Base-by-base conservation (phyloP, 2,113 vertebrate genomes). In the Cnemophilus loriae region DNA sequence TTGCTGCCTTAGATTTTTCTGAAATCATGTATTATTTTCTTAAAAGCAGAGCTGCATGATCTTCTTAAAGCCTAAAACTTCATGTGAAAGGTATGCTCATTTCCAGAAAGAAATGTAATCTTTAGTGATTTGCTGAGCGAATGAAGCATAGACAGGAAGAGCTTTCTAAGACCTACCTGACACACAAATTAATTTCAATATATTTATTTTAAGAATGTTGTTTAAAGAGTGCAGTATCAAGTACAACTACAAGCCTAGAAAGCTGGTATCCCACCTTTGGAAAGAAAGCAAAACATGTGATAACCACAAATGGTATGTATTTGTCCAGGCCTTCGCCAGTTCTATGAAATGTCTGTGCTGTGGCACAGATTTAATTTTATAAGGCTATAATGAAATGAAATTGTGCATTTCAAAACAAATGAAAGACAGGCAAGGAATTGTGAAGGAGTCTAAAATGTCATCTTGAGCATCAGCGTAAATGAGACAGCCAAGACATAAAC, bases 21-120 rank as follows among this genome's bases (percentile, higher is more conserved):
- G 69, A 55, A 84, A 84, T 4, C 16, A 57, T 5, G 2, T 9
- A 33, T 42, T 46, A 41, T 64, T 84, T 84, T 81, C 68, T 84
- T 59, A 47, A 79, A 39, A 75, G 37, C 2, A 69, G 50, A 68
- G 53, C 9, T 65, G 26, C 16, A 50, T 23, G 10, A 65, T 37
- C 22, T 32, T 87, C 50, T 42, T 80, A 27, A 83, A 32, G 37
- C 53, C 44, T 56, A 86, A 50, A 79, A 59, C 16, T 76, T 81
- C 27, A 46, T 12, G n/a, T 11, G 28, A 71, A 75, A 56, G 8
- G 6, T 53, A 83, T 37, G 60, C 28, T 57, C 0, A 0, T n/a
- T 70, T 37, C 53, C 28, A 73, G 32, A 86, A 85, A 50, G 11
- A 78, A 68, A 90, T 9, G 4, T 22, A 50, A 44, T 30, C 21